Base-by-base conservation (phyloP, 1,140 invertebrate genomes). In the Calosoma granatense region DNA sequence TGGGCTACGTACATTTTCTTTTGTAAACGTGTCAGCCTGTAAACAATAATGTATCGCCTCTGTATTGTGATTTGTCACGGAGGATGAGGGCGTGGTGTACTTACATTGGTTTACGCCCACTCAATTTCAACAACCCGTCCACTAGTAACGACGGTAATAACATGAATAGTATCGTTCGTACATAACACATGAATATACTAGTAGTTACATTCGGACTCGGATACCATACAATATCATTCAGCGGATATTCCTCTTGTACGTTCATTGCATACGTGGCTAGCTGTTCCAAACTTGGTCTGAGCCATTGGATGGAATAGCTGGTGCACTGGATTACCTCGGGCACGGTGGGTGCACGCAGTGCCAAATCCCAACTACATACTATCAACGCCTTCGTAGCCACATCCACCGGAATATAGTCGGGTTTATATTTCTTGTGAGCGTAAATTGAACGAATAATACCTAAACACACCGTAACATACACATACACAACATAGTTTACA, bases 391-490 rank as follows among this genome's bases (percentile, higher is more conserved):
- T 93, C n/a, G 90, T 85, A 0, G 85, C 83, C 1, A 90, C 65
- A 68, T 97, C 94, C 0, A 92, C 91, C 0, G 94, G 92, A 12
- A 96, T 81, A 54, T 88, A 85, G 70, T 97, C 94, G 0, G 83
- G 77, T 19, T 74, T 72, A 15, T 81, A 68, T 2, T 82, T 67
- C 1, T 78, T 70, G 60, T 87, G 74, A n/a, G 82, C 79, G 55
- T 82, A 81, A 60, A 88, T 68, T 20, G 84, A 83, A 47, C 89
- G 79, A 30, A 96, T 70, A 14, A 95, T 77, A 11, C 90, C 74
- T 55, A 19, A 43, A 51, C 54, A n/a, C n/a, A 21, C 1, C 0
- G 36, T 47, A 21, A 1, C n/a, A 20, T 56, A 53, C 15, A 72
- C 59, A 22, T 66, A 67, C 19, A 55, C 52, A 21, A 65, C 12